Evolutionary conservation across 2,888 invertebrate genomes (phyloP).

Genomic region (Galerucella pusilla): DNA sequence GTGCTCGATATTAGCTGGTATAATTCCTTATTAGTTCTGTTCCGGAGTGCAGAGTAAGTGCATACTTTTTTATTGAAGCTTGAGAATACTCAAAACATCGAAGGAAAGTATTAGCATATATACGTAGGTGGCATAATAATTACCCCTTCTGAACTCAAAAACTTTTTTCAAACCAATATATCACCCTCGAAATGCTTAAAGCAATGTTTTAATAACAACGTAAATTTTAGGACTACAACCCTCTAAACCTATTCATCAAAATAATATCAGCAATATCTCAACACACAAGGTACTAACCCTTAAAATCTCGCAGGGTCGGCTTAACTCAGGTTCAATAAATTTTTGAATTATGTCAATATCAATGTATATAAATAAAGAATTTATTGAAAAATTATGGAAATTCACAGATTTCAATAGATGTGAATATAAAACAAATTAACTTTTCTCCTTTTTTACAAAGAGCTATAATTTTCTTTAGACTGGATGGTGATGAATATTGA

Average conservation of each 20-base stretch:
- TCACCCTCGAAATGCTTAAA: conserved; percentile 32
- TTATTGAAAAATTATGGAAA: too few relatives aligned
- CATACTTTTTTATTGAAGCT: not conserved
- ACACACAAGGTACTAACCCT: conserved; percentile 13
- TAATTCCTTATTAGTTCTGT: too few relatives aligned
- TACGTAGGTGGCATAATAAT: conserved; percentile 40
- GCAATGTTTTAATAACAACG: conserved; percentile 43
- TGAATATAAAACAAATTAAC: too few relatives aligned
- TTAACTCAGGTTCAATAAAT: not conserved
- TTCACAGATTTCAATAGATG: too few relatives aligned
- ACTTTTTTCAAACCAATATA: conserved; percentile 29
- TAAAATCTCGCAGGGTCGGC: not conserved
- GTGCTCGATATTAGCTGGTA: too few relatives aligned
- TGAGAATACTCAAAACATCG: not conserved
- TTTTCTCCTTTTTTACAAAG: too few relatives aligned
- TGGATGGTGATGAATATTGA: too few relatives aligned
- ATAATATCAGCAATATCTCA: conserved; percentile 38
- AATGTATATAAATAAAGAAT: too few relatives aligned
- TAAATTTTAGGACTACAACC: conserved; percentile 37
- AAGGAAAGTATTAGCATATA: not conserved
- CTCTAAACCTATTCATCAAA: conserved; percentile 39
- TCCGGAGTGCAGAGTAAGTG: too few relatives aligned
- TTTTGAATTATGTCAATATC: too few relatives aligned
- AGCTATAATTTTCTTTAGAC: too few relatives aligned
- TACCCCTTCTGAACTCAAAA: conserved; percentile 12